A percentile compares a stretch with the other conserved stretches of the same genome.
These are phyloP conservation scores for Drosophila phalerata DNA, from an alignment of 2,888 invertebrate species.

Conservation along the genomic window DNA sequence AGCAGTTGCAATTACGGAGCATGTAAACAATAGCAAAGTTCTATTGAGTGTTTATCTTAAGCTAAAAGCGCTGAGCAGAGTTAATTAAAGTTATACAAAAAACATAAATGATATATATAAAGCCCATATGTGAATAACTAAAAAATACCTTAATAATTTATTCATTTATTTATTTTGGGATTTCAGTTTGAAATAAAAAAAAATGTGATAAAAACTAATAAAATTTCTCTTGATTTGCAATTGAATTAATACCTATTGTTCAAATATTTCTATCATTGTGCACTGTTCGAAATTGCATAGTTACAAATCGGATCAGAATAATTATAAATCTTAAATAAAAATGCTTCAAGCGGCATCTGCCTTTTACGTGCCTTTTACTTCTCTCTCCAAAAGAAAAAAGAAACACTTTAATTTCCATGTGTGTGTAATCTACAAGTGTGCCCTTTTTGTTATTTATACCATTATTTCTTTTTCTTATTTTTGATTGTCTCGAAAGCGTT, in stretches of 20 bases:
- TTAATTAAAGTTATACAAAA: conserved; percentile 49
- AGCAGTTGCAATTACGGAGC: conserved; percentile 23
- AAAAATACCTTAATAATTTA: conserved; percentile 24
- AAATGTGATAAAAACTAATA: not conserved
- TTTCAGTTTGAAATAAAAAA: conserved; percentile 23
- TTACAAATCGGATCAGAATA: conserved; percentile 26
- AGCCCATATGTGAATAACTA: conserved; percentile 36
- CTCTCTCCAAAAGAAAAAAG: conserved; percentile 11
- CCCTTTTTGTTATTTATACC: not conserved
- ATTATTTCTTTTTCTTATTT: conserved; percentile 4
- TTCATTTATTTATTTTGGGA: conserved; percentile 23
- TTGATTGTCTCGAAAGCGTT: conserved; percentile 25
- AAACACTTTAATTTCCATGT: conserved; percentile 32
- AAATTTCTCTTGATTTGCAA: conserved; percentile 43
- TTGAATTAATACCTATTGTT: conserved; percentile 53
- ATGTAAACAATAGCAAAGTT: conserved; percentile 41
- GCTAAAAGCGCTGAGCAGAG: conserved; percentile 56
- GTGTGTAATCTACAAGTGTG: conserved; percentile 41
- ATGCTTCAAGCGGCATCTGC: conserved; percentile 44
- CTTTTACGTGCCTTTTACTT: conserved; percentile 75
- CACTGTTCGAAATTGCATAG: conserved; percentile 43
- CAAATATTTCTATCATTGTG: conserved; percentile 82
- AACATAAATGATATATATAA: conserved; percentile 28
- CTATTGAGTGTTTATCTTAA: conserved; percentile 56
- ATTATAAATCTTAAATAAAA: conserved; percentile 10